Conservation (phyloP, 2,797 vertebrate genomes). For the Lacerta bilineata region DNA sequence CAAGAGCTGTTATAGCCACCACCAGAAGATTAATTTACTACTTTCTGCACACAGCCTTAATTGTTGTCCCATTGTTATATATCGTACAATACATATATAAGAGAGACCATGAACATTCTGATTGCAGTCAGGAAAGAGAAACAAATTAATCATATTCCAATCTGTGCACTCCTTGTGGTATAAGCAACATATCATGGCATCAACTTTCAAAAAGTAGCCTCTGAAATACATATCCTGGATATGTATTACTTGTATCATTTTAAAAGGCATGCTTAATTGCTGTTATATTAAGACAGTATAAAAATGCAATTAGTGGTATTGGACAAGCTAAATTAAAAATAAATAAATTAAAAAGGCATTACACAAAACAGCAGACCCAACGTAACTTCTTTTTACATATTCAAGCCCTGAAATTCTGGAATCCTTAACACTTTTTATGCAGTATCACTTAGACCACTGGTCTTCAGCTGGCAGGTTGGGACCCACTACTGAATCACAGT, state of each 20-base stretch:
- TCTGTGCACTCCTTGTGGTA: neutral
- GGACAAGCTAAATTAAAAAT: neutral
- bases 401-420: neutral
- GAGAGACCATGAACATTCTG: neutral
- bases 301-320: neutral
- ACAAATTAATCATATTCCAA: neutral
- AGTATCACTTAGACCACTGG: too few relatives aligned
- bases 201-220: neutral
- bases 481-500: too few relatives aligned
- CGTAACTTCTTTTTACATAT: neutral
- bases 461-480: too few relatives aligned
- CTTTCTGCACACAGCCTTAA: neutral
- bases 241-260: neutral
- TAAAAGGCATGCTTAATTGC: neutral
- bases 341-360: neutral
- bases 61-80: too few relatives aligned
- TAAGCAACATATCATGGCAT: neutral
- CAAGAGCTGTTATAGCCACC: neutral
- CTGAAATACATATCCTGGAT: neutral
- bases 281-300: neutral
- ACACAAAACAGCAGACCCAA: neutral
- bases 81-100: neutral
- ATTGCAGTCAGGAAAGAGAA: neutral
- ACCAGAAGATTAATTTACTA: neutral
- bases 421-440: neutral